A percentile compares a stretch with the other conserved stretches of the same genome.
Evolutionary conservation across 2,113 vertebrate genomes (phyloP).

Genomic region (Gallinago undulata): DNA sequence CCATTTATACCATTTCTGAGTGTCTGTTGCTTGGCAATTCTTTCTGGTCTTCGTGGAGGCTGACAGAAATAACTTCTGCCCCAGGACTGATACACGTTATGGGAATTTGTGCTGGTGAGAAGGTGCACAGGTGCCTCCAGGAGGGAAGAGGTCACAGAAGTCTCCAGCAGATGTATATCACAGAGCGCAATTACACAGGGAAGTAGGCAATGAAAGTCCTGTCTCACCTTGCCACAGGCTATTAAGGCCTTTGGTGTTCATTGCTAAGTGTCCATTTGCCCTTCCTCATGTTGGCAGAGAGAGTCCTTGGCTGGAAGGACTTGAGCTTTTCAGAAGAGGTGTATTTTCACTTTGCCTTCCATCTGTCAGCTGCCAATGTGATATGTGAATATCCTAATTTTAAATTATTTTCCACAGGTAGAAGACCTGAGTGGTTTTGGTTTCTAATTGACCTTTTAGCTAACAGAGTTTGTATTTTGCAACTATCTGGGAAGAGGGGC

Average conservation of each 20-base stretch:
- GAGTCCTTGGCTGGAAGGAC: not conserved
- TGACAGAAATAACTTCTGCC: not conserved
- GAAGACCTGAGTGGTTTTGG: not conserved
- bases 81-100: accelerated
- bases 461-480: not conserved
- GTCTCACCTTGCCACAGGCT: not conserved
- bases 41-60: not conserved
- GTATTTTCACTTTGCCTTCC: not conserved
- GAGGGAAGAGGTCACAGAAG: not conserved
- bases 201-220: not conserved
- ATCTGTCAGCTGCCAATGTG: not conserved
- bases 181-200: not conserved
- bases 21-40: not conserved
- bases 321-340: not conserved
- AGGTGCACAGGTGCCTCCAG: not conserved
- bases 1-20: not conserved
- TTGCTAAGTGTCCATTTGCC: not conserved
- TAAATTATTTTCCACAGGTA: not conserved
- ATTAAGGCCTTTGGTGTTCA: not conserved
- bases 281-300: not conserved
- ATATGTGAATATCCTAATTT: not conserved
- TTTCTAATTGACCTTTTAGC: not conserved
- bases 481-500: not conserved
- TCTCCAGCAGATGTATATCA: not conserved
- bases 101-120: not conserved